phyloP scores from a whole-genome alignment of 2,113 vertebrate species.

The Tachysurus fulvidraco region DNA sequence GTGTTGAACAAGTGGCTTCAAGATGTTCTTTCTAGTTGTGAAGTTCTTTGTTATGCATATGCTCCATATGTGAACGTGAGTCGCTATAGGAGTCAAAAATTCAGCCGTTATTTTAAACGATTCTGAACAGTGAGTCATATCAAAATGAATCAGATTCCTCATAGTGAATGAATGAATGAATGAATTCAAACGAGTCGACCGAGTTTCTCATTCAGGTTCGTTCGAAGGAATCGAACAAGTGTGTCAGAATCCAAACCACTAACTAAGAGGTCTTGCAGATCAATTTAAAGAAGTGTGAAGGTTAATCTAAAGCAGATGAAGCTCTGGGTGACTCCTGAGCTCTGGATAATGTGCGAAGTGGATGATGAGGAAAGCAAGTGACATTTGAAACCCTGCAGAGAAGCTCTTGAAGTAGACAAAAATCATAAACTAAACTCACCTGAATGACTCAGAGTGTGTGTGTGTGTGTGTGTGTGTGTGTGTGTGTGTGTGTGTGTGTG shows the following conservation, averaged over 20 bases:
- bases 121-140: background rate
- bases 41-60: background rate
- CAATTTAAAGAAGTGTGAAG: constrained; percentile 61
- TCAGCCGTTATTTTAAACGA: background rate
- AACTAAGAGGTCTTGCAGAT: constrained; percentile 55
- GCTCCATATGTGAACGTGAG: background rate
- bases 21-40: background rate
- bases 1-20: background rate
- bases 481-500: background rate
- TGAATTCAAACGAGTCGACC: background rate
- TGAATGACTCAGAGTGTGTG: background rate
- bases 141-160: background rate
- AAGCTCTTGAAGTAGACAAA: background rate
- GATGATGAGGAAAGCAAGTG: background rate
- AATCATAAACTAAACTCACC: background rate
- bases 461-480: background rate
- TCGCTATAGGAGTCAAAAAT: background rate
- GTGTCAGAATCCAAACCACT: background rate
- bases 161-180: too few relatives aligned
- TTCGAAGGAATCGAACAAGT: background rate
- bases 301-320: constrained; percentile 69
- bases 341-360: background rate
- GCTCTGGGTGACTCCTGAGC: constrained; percentile 8
- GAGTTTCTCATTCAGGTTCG: background rate
- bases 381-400: background rate